Base-by-base conservation (phyloP, 2,113 vertebrate genomes). In the Cettia cetti region DNA sequence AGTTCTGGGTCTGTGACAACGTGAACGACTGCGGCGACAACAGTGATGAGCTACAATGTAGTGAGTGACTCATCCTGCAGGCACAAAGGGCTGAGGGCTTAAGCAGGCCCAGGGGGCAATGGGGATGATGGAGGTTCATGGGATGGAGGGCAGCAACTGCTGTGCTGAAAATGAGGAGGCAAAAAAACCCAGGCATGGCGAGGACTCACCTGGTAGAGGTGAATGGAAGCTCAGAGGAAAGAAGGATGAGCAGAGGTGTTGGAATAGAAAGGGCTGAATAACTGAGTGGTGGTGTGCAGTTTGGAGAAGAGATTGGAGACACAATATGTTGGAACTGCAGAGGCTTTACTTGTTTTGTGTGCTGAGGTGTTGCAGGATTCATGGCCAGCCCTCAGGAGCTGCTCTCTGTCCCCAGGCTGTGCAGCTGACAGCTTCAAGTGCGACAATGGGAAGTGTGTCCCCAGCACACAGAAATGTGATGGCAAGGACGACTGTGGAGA, bases 1-100 rank as follows among this genome's bases (percentile, higher is more conserved):
- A 47, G 18, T 99, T 98, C 95, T 99, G 99, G 99, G 69, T 98
- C 33, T 99, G 99, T 3, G 99, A 99, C 15, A 97, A 96, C 0
- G 96, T 99, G 4, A 91, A 99, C 0, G 99, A 99, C 97, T 99
- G 99, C 1, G 99, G 98, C 0, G 99, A 99, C 89, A 78, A 94
- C 82, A 99, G 99, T 0, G 99, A 99, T 0, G 99, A 99, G 94
- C 64, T 81, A 60, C 86, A 97, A 31, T 99, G 99, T 89, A 97
- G 99, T 99, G 91, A 98, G 98, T 97, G 7, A 17, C 69, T 21
- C 14, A 0, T 3, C 2, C 5, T 1, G 0, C 1, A 50, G 64
- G 27, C 42, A 3, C 39, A 10, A 27, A 35, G 66, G 66, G 26
- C 50, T 31, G 35, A 33, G 81, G 42, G 74, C 59, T n/a, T 0